Percentiles rank a stretch among this genome's conserved stretches.
These are phyloP conservation scores for Sebastes schlegelii DNA, from an alignment of 2,113 vertebrate genomes.

Conservation along the genomic window DNA sequence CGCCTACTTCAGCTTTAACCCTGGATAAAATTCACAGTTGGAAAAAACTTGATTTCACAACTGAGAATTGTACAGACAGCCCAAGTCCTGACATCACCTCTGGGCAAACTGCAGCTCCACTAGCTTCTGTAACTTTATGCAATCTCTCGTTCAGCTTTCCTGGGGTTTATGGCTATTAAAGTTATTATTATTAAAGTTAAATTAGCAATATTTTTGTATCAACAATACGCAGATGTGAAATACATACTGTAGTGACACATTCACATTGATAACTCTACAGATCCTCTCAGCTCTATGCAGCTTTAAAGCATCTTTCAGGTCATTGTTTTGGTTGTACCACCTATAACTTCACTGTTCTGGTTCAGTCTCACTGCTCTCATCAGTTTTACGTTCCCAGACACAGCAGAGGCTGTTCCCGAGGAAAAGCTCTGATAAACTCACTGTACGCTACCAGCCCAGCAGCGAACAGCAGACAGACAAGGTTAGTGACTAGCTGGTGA, in stretches of 20 bases:
- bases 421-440: background rate
- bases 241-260: background rate
- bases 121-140: background rate
- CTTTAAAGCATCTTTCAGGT: background rate
- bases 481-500: background rate
- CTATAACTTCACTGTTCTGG: no score
- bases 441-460: background rate
- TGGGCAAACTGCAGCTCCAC: background rate
- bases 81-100: background rate
- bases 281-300: background rate
- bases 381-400: background rate
- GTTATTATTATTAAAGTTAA: background rate
- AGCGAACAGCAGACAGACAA: background rate
- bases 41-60: no score
- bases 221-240: background rate
- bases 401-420: background rate
- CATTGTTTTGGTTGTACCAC: background rate
- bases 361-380: background rate
- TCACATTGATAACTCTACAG: background rate
- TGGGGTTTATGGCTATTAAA: background rate
- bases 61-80: no score
- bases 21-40: no score
- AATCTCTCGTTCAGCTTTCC: background rate
- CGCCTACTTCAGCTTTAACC: no score
- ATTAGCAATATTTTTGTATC: background rate